Evolutionary conservation across 2,113 vertebrate genomes (phyloP).

Genomic region (Apistogramma diplotaenia): DNA sequence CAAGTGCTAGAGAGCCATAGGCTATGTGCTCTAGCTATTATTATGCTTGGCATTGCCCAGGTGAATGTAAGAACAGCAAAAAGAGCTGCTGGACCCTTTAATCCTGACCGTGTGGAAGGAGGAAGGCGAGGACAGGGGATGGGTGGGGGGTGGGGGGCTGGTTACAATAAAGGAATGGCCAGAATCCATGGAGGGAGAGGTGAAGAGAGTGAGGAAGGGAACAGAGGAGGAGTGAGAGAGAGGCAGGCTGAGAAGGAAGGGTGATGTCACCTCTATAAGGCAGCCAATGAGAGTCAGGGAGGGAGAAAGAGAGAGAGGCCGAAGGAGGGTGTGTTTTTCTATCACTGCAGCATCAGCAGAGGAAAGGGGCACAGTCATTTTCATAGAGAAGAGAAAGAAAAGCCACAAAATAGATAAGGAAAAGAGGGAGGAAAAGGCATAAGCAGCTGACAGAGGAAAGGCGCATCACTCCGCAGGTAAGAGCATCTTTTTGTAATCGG

Average conservation of each 20-base stretch:
- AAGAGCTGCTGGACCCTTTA: constrained; percentile 26
- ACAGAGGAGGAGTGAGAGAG: constrained; percentile 30
- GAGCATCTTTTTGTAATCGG: constrained; percentile 10
- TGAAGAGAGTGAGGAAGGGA: constrained; percentile 51
- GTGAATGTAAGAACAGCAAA: constrained; percentile 13
- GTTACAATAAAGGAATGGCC: constrained; percentile 70
- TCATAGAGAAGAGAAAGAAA: constrained; percentile 64
- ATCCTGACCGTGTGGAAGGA: constrained; percentile 31
- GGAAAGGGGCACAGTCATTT: constrained; percentile 74
- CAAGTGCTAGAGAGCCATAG: background rate
- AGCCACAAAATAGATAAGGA: constrained; percentile 56
- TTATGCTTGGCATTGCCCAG: constrained; percentile 23
- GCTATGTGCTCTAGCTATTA: constrained; percentile 10
- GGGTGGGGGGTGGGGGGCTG: too few relatives aligned
- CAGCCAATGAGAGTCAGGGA: constrained; percentile 74
- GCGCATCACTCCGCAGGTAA: constrained; percentile 67
- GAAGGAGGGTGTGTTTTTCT: constrained; percentile 79
- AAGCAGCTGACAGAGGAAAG: constrained; percentile 31
- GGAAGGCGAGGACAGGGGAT: constrained; percentile 11
- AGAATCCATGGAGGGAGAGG: constrained; percentile 55
- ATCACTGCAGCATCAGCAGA: constrained; percentile 82
- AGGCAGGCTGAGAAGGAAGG: constrained; percentile 68
- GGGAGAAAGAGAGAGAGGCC: constrained; percentile 60
- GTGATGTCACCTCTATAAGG: constrained; percentile 76
- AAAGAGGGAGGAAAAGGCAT: constrained; percentile 13